Base-by-base conservation (phyloP, 2,113 vertebrate genomes). In the Planiliza haematocheilus region DNA sequence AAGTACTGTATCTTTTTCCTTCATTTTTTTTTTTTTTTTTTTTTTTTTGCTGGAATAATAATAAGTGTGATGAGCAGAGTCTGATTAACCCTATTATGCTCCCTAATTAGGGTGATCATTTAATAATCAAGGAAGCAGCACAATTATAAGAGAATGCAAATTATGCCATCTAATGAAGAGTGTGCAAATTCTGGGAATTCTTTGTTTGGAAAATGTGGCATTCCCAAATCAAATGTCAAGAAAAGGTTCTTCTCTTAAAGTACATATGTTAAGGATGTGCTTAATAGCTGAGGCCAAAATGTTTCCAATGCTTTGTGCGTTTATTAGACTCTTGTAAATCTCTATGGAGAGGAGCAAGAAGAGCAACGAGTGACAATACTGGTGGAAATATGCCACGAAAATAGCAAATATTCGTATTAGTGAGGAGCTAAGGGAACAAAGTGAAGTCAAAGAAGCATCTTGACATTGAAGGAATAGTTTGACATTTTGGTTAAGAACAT, bases 21-120 rank as follows among this genome's bases (percentile, higher is more conserved):
- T 84, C 81, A 82, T 93, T 95, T 89, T n/a, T n/a, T n/a, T n/a
- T n/a, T n/a, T n/a, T n/a, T n/a, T n/a, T n/a, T n/a, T n/a, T n/a
- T n/a, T n/a, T n/a, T n/a, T n/a, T 91, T 91, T 88, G 93, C 93
- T 93, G 83, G 93, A 94, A 95, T 91, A 96, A 94, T 91, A 93
- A 96, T 93, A 95, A 94, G 94, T 95, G 94, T 89, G 83, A 94
- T 93, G 95, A 95, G 95, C 93, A 93, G 94, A 94, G 94, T 94
- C 94, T 97, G 94, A 91, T 93, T 94, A 89, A 94, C 95, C 95
- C 94, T 86, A 96, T 95, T 96, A 96, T 93, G 92, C 94, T 94
- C 91, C 88, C 91, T 95, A 96, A 94, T 97, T 95, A 95, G 95
- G 95, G 92, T 90, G 95, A 96, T 97, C 95, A 95, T 97, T 96